Evolutionary conservation across 2,888 invertebrate genomes (phyloP), one percentile per base, ranked within the genome.

Genomic region (Tortrix viridana): DNA sequence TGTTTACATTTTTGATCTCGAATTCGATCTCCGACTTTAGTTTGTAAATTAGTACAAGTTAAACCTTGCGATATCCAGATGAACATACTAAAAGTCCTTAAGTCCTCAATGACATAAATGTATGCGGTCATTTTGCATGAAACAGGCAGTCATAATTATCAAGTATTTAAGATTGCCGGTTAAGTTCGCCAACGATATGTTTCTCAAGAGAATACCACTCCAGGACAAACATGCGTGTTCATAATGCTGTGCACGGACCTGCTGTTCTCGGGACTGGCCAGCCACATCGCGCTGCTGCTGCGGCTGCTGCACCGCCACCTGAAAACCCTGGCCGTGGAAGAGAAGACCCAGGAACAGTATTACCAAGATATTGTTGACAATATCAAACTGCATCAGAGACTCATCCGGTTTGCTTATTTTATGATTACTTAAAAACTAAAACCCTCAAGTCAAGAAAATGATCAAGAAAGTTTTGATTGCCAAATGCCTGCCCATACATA

Each of bases 161-260:
- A 26, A 26, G 26, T 26, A 9, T 9, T 9, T 9, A 12, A 3
- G 12, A 32, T 32, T 12, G 26, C 26, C 26, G 9, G 32, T 32
- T 2, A 32, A 12, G 12, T 12, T 12, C 9, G 12, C 12, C 3
- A 2, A 32, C 16, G n/a, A 16, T 1, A 41, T 41, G n/a, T 41
- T 6, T 41, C n/a, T 41, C n/a, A 32, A 32, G 32, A 32, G 32
- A 7, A 12, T 12, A 32, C 37, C 19, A 26, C 56, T 66, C 22
- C 62, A 89, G 89, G 89, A 64, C 84, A 85, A 72, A 87, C 85
- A 9, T 87, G 88, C 65, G 89, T 89, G n/a, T 88, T 85, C 84
- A 86, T 88, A 63, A 89, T 88, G 88, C 81, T 88, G 14, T 71
- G 84, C 61, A 86, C 91, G 1, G 91, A 92, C 71, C 79, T 92